phyloP scores from a whole-genome alignment of 2,888 invertebrate species.

The Loripinus fragilis region DNA sequence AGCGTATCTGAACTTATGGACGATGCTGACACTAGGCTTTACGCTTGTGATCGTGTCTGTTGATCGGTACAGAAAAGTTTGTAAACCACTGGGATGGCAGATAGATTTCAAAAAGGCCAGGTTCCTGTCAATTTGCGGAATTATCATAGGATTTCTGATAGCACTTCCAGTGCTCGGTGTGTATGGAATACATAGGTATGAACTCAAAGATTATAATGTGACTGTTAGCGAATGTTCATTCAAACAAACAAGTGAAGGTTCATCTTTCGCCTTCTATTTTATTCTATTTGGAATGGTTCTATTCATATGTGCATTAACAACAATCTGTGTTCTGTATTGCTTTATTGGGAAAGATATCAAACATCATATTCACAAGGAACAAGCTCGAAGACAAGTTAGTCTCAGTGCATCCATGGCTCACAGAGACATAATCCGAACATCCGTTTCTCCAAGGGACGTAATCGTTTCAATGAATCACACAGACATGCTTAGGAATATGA shows the following conservation, averaged over 20 bases:
- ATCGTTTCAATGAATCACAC: background rate
- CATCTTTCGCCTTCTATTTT: slow-evolving; percentile 36
- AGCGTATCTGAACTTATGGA: slow-evolving; percentile 48
- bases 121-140: slow-evolving; percentile 41
- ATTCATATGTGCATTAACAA: slow-evolving; percentile 36
- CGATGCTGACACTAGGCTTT: slow-evolving; percentile 47
- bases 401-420: slow-evolving; percentile 49
- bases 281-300: slow-evolving; percentile 48
- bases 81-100: slow-evolving; percentile 67
- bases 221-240: slow-evolving; percentile 51
- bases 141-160: slow-evolving; percentile 36
- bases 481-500: background rate
- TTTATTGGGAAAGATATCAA: slow-evolving; percentile 53
- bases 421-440: slow-evolving; percentile 11
- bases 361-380: slow-evolving; percentile 42
- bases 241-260: slow-evolving; percentile 14
- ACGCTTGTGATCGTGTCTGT: slow-evolving; percentile 62
- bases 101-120: slow-evolving; percentile 63
- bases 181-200: slow-evolving; percentile 37
- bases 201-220: slow-evolving; percentile 24
- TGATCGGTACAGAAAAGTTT: slow-evolving; percentile 70
- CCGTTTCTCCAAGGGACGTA: background rate
- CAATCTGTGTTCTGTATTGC: slow-evolving; percentile 52
- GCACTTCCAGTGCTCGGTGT: slow-evolving; percentile 48
- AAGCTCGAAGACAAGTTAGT: slow-evolving; percentile 43